Conservation (phyloP, 2,113 vertebrate genomes). For the Erythrocebus patas region DNA sequence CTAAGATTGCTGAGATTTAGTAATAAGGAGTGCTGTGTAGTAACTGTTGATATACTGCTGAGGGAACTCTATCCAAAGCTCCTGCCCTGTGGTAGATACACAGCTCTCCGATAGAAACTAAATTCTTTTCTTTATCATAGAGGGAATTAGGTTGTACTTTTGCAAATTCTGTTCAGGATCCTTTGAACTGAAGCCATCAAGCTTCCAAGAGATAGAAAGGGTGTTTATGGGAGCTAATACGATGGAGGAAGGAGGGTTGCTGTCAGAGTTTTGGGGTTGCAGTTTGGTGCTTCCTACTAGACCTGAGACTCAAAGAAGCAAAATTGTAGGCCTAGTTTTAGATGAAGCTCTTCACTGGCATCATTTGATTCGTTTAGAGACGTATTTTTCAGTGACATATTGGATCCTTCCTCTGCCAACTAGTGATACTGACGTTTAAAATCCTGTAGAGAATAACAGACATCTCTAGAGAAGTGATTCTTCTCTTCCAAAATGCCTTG, state of each 20-base stretch:
- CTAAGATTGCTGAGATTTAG: neutral
- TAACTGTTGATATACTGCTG: neutral
- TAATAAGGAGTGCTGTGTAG: neutral
- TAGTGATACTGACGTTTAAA: constrained; percentile 50
- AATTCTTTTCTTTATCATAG: neutral
- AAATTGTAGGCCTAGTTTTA: neutral
- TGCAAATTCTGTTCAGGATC: neutral
- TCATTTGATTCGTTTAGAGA: constrained; percentile 45
- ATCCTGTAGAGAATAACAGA: constrained; percentile 27
- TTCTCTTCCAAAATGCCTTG: constrained; percentile 30
- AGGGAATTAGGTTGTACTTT: neutral
- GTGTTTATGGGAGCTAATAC: neutral
- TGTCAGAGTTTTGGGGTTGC: neutral
- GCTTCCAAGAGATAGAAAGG: neutral
- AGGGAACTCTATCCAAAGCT: neutral
- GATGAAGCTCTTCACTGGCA: neutral
- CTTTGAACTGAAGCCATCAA: neutral
- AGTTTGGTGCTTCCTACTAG: neutral
- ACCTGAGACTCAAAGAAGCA: neutral
- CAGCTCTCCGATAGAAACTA: neutral
- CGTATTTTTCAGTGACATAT: constrained; percentile 42
- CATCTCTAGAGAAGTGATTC: constrained; percentile 37
- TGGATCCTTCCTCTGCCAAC: constrained; percentile 51
- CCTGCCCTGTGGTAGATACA: neutral
- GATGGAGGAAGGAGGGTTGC: neutral